Base-by-base conservation (phyloP, 2,888 invertebrate species). In the Antitype chi region DNA sequence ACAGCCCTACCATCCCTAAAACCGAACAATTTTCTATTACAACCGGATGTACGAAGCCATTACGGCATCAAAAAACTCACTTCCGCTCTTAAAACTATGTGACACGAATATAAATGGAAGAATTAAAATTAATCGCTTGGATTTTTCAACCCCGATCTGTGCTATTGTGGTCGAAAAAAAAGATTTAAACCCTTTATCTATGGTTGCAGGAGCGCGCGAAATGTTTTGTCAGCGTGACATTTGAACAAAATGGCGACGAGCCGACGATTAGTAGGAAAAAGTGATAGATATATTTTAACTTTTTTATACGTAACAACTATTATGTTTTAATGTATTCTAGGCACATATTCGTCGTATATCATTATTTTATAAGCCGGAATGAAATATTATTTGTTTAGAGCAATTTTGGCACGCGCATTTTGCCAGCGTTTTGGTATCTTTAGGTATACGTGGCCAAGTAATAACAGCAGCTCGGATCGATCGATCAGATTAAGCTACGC, bases 31-130 rank as follows among this genome's bases (percentile, higher is more conserved):
- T 86, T 88, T 85, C 89, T 92, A 79, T 87, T 91, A 90, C 90
- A 89, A 90, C 92, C 95, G 95, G 95, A 95, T 91, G 93, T 91
- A 87, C 89, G 93, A 93, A 93, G 93, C 89, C 90, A 91, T 93
- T 89, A 94, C 92, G 89, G 81, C 88, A 83, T 89, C 93, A 93
- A 93, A 92, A 94, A 93, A 87, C 84, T 77, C 81, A 92, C 93
- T 94, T 95, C 95, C 95, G 94, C 90, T 91, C 87, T 89, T 90
- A 90, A 91, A 92, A 92, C 89, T 91, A 87, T 93, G 94, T 95
- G 95, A 94, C 94, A 90, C 85, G 95, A 95, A 95, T 95, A 89
- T 90, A 91, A 94, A 95, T 95, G 85, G 85, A 79, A 85, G 95
- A 89, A 95, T 96, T 95, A 95, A 89, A 87, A 89, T 88, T 89